Conservation (phyloP, 2,888 invertebrate species). For the Empis stercorea region DNA sequence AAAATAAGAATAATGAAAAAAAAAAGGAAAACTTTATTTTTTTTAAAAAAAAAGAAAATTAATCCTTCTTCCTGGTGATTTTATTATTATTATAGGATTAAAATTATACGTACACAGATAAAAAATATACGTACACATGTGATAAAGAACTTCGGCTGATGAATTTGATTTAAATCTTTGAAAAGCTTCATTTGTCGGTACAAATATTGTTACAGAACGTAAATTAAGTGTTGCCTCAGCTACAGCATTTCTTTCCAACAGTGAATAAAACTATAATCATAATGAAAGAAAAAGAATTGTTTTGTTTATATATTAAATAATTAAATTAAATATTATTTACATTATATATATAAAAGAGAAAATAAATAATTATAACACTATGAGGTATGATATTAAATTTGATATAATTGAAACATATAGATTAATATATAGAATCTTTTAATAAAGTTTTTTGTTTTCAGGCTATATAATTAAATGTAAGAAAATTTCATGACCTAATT, state of each 20-base stretch:
- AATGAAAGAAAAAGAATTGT: conserved; percentile 15
- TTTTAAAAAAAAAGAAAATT: too few species aligned
- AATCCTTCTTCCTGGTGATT: too few species aligned
- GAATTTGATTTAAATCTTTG: conserved; percentile 51
- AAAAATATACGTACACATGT: conserved; percentile 57
- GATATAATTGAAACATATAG: too few species aligned
- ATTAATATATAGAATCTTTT: too few species aligned
- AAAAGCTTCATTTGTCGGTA: conserved; percentile 78
- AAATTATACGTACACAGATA: conserved; percentile 36
- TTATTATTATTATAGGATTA: not conserved
- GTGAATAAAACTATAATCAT: conserved; percentile 62
- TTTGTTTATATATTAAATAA: too few species aligned
- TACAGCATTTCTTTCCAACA: conserved; percentile 56
- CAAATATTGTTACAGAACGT: conserved; percentile 74
- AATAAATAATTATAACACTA: not conserved
- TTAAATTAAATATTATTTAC: not conserved
- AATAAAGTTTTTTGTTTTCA: too few species aligned
- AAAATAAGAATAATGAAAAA: too few species aligned
- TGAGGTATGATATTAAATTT: too few species aligned
- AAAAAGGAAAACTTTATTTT: too few species aligned
- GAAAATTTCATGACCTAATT: too few species aligned
- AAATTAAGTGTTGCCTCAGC: conserved; percentile 60
- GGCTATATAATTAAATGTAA: too few species aligned
- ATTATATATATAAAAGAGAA: not conserved
- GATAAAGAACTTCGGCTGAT: conserved; percentile 49